These are phyloP conservation scores for Arrhopalites spinosus DNA, from an alignment of 2,888 invertebrate species.

Conservation along the genomic window DNA sequence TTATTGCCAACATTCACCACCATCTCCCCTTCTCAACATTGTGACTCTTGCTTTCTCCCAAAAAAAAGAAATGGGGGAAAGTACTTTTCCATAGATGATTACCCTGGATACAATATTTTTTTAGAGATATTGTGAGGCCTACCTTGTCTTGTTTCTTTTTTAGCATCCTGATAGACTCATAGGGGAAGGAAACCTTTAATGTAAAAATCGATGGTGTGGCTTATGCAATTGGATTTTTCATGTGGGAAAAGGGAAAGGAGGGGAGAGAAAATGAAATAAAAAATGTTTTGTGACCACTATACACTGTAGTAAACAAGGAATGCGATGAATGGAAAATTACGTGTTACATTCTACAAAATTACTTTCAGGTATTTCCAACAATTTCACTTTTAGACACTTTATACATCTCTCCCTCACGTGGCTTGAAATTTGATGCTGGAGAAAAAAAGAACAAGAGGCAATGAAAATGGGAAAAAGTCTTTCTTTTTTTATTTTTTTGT, in stretches of 20 bases:
- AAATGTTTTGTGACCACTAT: not conserved
- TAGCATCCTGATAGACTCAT: not conserved
- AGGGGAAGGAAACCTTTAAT: conserved; percentile 20
- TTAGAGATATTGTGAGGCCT: too few species aligned
- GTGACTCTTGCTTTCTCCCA: not conserved
- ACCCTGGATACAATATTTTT: not conserved
- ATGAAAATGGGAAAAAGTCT: not conserved
- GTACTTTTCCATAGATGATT: conserved; percentile 14
- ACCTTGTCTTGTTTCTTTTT: not conserved
- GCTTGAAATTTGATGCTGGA: not conserved
- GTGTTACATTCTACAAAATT: not conserved
- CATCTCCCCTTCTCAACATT: too few species aligned
- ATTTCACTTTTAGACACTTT: not conserved
- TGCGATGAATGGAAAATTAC: conserved; percentile 11
- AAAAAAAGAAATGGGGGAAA: conserved; percentile 23
- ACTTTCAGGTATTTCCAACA: not conserved
- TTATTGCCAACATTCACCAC: conserved; percentile 7
- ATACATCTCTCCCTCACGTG: too few species aligned
- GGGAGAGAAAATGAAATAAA: too few species aligned
- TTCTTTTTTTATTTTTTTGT: too few species aligned
- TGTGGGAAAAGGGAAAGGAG: not conserved
- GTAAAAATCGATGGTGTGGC: conserved; percentile 18
- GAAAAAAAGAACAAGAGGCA: too few species aligned
- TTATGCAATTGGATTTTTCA: conserved; percentile 3
- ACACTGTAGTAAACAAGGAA: conserved; percentile 11